These are phyloP conservation scores for Matsumurasca onukii DNA, from an alignment of 1,140 invertebrate species.

Conservation along the genomic window DNA sequence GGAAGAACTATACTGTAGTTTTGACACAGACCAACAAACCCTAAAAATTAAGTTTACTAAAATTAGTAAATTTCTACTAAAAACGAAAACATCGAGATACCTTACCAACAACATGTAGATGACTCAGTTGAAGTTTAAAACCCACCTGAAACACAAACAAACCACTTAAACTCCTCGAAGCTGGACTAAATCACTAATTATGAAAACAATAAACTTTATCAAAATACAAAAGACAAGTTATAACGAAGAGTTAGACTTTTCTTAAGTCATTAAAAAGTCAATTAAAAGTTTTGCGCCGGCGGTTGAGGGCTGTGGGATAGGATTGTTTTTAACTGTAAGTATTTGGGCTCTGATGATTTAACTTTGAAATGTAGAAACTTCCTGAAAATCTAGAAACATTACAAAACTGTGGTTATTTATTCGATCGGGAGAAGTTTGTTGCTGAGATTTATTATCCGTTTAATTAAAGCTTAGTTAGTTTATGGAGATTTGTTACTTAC, in stretches of 20 bases:
- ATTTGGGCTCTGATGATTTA: constrained; percentile 26
- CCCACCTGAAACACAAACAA: constrained; percentile 13
- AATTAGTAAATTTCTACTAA: too few species aligned
- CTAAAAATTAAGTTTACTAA: too few species aligned
- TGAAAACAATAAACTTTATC: constrained; percentile 26
- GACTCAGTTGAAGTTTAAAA: too few species aligned
- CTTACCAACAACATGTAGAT: too few species aligned
- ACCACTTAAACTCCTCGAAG: constrained; percentile 15
- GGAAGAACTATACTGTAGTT: too few species aligned
- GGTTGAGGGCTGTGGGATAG: constrained; percentile 13
- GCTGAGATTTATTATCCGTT: not conserved
- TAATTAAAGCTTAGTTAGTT: too few species aligned
- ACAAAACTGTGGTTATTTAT: constrained; percentile 17
- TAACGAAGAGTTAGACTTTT: constrained; percentile 25
- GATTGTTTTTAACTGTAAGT: constrained; percentile 27
- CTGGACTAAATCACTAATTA: constrained; percentile 20
- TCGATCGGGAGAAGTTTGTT: not conserved
- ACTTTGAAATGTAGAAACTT: constrained; percentile 22
- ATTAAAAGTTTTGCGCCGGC: constrained; percentile 16
- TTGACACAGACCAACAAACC: too few species aligned
- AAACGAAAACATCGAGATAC: too few species aligned
- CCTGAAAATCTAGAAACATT: constrained; percentile 15
- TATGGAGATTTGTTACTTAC: not conserved
- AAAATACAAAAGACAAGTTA: constrained; percentile 26
- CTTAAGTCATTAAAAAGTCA: constrained; percentile 27